Conservation (phyloP, 1,140 invertebrate species). For the Apolygus lucorum region DNA sequence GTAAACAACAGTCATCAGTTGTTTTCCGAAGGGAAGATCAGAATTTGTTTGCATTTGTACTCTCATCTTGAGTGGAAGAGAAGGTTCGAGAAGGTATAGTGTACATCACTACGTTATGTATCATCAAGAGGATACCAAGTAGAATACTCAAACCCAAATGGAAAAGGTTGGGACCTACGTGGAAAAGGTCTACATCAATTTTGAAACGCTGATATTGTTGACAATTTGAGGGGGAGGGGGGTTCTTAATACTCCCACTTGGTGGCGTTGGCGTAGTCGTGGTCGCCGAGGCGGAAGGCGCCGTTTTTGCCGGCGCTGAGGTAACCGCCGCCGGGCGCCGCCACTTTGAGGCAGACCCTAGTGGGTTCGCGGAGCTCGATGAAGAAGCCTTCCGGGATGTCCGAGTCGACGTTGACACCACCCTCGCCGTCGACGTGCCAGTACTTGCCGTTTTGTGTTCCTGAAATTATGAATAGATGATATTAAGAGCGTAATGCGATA, state of each 20-base stretch:
- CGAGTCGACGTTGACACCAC: constrained; percentile 72
- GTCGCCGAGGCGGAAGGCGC: constrained; percentile 75
- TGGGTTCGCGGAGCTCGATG: constrained; percentile 84
- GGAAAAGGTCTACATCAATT: neutral
- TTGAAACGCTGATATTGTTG: neutral
- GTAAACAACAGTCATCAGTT: too few species aligned
- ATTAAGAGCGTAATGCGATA: neutral
- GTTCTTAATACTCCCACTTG: constrained; percentile 84
- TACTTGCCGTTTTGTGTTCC: constrained; percentile 83
- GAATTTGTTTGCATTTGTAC: too few species aligned
- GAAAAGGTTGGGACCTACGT: too few species aligned
- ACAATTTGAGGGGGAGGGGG: neutral
- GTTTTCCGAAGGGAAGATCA: too few species aligned
- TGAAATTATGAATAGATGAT: constrained; percentile 38
- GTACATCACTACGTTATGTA: too few species aligned
- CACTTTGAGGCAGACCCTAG: constrained; percentile 79
- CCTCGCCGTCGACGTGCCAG: constrained; percentile 81
- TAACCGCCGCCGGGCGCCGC: constrained; percentile 63
- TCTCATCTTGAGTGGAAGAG: neutral
- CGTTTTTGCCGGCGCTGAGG: constrained; percentile 88
- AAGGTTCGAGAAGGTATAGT: too few species aligned
- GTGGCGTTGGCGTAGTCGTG: constrained; percentile 70
- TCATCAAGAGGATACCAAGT: too few species aligned
- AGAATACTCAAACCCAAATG: too few species aligned
- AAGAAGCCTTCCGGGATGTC: constrained; percentile 81